Evolutionary conservation across 2,797 vertebrate genomes (phyloP).

Genomic region (Saxicola maurus): DNA sequence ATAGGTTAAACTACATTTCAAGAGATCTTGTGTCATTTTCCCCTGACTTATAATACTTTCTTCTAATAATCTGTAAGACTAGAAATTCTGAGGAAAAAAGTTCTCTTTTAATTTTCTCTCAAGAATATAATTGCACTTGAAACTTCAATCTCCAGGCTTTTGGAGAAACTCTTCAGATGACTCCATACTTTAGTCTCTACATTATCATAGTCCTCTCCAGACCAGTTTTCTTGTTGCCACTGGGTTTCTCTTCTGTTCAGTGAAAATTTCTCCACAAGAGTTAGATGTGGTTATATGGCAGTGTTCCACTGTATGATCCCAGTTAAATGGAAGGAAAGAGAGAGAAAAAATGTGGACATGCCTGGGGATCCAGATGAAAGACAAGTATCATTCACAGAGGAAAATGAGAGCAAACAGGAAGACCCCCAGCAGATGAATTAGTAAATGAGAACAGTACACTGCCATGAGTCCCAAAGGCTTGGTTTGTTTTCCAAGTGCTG

Average conservation of each 20-base stretch:
- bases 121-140: constrained; percentile 29
- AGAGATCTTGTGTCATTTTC: neutral
- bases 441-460: neutral
- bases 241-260: neutral
- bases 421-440: neutral
- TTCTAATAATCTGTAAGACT: constrained; percentile 24
- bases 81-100: neutral
- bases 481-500: neutral
- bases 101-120: constrained; percentile 39
- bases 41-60: neutral
- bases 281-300: neutral
- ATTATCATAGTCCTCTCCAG: neutral
- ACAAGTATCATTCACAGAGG: neutral
- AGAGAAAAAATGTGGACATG: neutral
- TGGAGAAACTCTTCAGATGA: neutral
- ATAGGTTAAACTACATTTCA: constrained; percentile 6
- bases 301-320: neutral
- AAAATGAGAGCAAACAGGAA: neutral
- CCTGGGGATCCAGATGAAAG: neutral
- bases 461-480: neutral
- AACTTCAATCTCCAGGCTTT: constrained; percentile 35
- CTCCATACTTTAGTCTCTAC: neutral
- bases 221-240: neutral
- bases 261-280: neutral
- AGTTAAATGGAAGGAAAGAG: neutral